A percentile compares a stretch with the other conserved stretches of the same genome.
These are phyloP conservation scores for Scytalopus superciliaris DNA, from an alignment of 2,113 vertebrate species.

Conservation along the genomic window DNA sequence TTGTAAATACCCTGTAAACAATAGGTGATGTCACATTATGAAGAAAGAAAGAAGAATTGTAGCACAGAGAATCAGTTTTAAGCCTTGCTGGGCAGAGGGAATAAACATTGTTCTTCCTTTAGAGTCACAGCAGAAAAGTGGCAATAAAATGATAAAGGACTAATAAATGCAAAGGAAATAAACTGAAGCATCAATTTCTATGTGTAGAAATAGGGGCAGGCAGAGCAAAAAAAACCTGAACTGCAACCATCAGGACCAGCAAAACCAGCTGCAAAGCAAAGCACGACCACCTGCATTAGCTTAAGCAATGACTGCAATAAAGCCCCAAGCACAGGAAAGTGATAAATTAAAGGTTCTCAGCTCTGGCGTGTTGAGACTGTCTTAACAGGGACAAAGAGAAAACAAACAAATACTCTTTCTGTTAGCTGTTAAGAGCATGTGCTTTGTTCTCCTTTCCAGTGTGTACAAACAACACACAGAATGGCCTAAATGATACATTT, in stretches of 20 bases:
- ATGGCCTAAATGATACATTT: neutral
- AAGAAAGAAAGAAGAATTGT: constrained; percentile 44
- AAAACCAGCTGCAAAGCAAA: constrained; percentile 39
- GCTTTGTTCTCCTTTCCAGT: constrained; percentile 12
- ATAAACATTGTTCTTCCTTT: neutral
- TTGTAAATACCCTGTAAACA: neutral
- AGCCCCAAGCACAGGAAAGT: constrained; percentile 6
- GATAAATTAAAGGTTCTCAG: constrained; percentile 62
- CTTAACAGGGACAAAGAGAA: constrained; percentile 38
- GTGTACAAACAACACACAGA: neutral
- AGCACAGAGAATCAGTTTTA: neutral
- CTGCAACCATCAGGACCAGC: neutral
- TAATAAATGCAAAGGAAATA: constrained; percentile 40
- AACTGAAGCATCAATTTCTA: constrained; percentile 10
- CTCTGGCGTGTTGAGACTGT: constrained; percentile 24
- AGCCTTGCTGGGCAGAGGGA: constrained; percentile 4
- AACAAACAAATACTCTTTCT: constrained; percentile 34
- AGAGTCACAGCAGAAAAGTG: neutral
- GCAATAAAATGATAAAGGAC: constrained; percentile 27
- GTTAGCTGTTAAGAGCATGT: neutral
- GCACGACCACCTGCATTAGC: constrained; percentile 6
- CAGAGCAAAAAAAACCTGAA: neutral
- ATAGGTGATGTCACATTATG: neutral
- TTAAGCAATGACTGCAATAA: constrained; percentile 32
- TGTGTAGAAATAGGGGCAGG: neutral